Evolutionary conservation across 2,113 vertebrate genomes (phyloP), one percentile per base, ranked within the genome.

Genomic region (Salminus brasiliensis): DNA sequence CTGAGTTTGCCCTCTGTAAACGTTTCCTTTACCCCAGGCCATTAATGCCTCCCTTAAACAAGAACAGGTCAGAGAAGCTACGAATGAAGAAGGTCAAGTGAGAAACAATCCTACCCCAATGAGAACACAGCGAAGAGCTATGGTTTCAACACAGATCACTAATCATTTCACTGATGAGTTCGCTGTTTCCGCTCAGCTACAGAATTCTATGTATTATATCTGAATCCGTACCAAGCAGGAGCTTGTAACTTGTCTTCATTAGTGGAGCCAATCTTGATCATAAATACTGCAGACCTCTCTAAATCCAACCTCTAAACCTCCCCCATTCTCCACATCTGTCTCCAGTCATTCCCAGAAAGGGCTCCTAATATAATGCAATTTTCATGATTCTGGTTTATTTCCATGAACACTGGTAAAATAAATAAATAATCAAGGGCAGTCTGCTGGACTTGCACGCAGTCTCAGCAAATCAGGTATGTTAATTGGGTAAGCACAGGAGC

Each of bases 401-500:
- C 81, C 80, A 79, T 67, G 72, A 75, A 79, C 68, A 78, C 41
- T 1, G 69, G 69, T 60, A 76, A 65, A 85, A 75, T 80, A 34
- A 47, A 70, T 81, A 55, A 71, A 78, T 63, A 72, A 75, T 60
- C 29, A 85, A 76, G 6, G n/a, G n/a, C n/a, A 41, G 79, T 78
- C 84, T 55, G 34, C 81, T 89, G 87, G 87, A 85, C 5, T 2
- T 85, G 84, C 45, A 79, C 30, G 43, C 78, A 18, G 0, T 52
- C 72, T 75, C 83, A 74, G 85, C 76, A 67, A 86, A 87, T 78
- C 70, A 76, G 69, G 78, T 80, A 43, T 85, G 89, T 87, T 91
- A 88, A 92, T 88, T 89, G 86, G 75, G 23, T 57, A 87, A 68
- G 71, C 75, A 76, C 83, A 83, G 85, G 84, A 23, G 69, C 72